Evolutionary conservation across 2,797 vertebrate genomes (phyloP).

Genomic region (Synanceia verrucosa): DNA sequence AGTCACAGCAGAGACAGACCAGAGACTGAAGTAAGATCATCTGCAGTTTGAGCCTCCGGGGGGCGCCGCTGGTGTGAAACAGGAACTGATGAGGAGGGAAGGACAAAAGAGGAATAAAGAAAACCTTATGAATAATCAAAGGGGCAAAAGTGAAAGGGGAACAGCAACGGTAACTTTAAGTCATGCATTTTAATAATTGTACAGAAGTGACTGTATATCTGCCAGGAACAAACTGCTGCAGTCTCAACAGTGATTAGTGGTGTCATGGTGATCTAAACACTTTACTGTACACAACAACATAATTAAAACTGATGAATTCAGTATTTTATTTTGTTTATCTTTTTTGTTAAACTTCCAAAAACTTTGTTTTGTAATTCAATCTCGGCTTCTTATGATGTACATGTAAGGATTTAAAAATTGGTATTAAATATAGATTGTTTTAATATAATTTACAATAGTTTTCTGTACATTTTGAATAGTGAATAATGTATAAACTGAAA

Average conservation of each 20-base stretch:
- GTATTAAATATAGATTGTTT: background rate
- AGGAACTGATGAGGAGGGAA: constrained; percentile 55
- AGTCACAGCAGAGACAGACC: constrained; percentile 51
- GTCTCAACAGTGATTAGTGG: background rate
- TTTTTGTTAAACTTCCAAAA: background rate
- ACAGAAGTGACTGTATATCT: background rate
- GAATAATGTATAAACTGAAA: background rate
- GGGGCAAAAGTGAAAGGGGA: constrained; percentile 7
- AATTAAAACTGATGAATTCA: background rate
- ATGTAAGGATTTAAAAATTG: background rate
- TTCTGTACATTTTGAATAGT: background rate
- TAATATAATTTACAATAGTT: background rate
- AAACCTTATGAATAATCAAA: background rate
- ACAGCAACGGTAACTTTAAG: background rate
- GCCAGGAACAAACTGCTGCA: background rate
- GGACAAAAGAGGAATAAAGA: background rate
- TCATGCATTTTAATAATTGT: background rate
- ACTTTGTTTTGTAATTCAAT: background rate
- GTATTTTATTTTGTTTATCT: background rate
- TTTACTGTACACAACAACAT: background rate
- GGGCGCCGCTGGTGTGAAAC: constrained; percentile 62
- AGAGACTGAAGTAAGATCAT: constrained; percentile 44
- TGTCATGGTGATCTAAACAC: background rate
- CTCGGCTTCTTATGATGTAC: background rate
- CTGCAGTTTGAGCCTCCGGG: constrained; percentile 57